Conservation (phyloP, 1,140 invertebrate genomes). For the Hesperophylax magnus region DNA sequence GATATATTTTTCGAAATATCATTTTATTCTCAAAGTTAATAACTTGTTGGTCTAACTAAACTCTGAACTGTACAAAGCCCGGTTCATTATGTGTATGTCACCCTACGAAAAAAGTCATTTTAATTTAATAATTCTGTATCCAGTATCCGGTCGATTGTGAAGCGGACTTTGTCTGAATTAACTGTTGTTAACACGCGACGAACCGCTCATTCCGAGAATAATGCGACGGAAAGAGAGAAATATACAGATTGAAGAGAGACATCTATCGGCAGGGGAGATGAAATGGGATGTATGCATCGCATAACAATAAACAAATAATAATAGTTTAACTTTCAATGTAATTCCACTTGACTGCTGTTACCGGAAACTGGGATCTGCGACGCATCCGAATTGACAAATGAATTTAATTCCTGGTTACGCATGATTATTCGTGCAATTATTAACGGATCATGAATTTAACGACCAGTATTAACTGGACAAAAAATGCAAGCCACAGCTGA, state of each 20-base stretch:
- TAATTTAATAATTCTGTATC: background rate
- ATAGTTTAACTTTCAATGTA: conserved; percentile 17
- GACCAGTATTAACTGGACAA: too few relatives aligned
- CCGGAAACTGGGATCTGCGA: background rate
- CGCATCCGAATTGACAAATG: background rate
- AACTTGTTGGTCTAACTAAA: too few relatives aligned
- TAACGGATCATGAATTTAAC: too few relatives aligned
- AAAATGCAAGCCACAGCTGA: too few relatives aligned
- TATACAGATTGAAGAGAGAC: background rate
- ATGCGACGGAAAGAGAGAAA: conserved; percentile 13
- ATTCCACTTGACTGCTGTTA: background rate
- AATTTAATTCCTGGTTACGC: background rate
- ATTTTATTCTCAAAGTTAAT: too few relatives aligned
- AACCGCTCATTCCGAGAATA: conserved; percentile 19
- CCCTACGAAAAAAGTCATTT: too few relatives aligned
- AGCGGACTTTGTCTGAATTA: background rate
- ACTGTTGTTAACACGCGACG: conserved; percentile 21
- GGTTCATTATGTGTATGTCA: too few relatives aligned
- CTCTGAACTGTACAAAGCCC: too few relatives aligned
- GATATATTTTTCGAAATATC: too few relatives aligned
- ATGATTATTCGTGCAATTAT: too few relatives aligned
- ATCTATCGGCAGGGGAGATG: background rate
- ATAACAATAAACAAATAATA: conserved; percentile 4
- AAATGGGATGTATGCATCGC: conserved; percentile 13
- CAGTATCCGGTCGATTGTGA: conserved; percentile 14